phyloP scores from a whole-genome alignment of 1,140 invertebrate species.

The Drosophila bifasciata region DNA sequence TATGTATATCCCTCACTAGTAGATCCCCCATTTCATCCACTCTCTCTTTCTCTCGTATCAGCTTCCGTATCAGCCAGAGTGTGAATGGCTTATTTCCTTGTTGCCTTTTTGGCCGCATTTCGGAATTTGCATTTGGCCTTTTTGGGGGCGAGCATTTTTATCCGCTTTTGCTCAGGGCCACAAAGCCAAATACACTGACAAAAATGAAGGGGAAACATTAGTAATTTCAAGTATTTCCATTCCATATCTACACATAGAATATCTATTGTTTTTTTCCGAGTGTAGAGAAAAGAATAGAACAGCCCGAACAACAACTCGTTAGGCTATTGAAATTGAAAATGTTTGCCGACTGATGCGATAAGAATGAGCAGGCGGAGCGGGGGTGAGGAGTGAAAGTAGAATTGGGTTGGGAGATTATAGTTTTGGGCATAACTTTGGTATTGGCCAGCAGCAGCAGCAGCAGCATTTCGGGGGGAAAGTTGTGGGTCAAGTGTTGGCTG shows the following conservation, averaged over 20 bases:
- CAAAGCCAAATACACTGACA: not conserved
- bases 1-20: too few relatives aligned
- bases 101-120: conserved; percentile 64
- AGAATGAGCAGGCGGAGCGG: conserved; percentile 46
- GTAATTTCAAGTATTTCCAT: too few relatives aligned
- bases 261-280: too few relatives aligned
- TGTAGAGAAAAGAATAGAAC: conserved; percentile 1
- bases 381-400: not conserved
- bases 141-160: conserved; percentile 64
- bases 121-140: conserved; percentile 71
- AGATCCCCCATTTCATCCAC: conserved; percentile 3
- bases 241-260: too few relatives aligned
- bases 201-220: too few relatives aligned
- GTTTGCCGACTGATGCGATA: conserved; percentile 65
- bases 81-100: conserved; percentile 76
- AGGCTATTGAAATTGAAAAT: conserved; percentile 77
- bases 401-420: not conserved
- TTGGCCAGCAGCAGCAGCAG: not conserved
- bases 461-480: conserved; percentile 17
- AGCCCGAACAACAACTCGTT: conserved; percentile 56
- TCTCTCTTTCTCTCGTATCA: not conserved
- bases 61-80: conserved; percentile 51
- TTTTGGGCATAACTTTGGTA: conserved; percentile 36
- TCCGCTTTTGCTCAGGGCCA: conserved; percentile 49
- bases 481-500: conserved; percentile 39